phyloP scores from a whole-genome alignment of 1,140 invertebrate species.

The Leptonema lineaticorne region DNA sequence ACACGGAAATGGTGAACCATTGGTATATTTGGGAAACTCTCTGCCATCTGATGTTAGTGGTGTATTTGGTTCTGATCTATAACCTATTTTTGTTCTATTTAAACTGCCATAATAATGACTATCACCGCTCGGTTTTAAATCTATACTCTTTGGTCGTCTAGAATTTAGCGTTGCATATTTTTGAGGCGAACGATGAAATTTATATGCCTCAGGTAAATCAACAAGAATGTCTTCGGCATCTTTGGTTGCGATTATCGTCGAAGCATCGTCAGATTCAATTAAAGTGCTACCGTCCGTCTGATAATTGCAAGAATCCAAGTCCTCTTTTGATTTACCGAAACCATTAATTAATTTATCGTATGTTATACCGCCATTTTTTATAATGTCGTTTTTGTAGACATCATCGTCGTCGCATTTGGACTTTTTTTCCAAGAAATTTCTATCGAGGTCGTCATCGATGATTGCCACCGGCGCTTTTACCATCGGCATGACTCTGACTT shows the following conservation, averaged over 20 bases:
- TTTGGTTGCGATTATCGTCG: constrained; percentile 42
- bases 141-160: constrained; percentile 54
- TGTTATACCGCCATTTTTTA: constrained; percentile 47
- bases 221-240: constrained; percentile 53
- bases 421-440: constrained; percentile 43
- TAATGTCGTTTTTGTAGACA: constrained; percentile 47
- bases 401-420: too few species aligned
- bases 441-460: constrained; percentile 46
- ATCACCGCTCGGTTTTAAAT: constrained; percentile 49
- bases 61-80: constrained; percentile 56
- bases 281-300: not conserved
- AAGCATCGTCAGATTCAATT: constrained; percentile 46
- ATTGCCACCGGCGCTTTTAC: constrained; percentile 23
- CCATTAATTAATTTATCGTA: constrained; percentile 46
- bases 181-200: constrained; percentile 54
- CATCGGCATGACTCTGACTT: constrained; percentile 35
- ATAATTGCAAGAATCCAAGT: not conserved
- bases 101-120: constrained; percentile 52
- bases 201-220: constrained; percentile 54
- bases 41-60: constrained; percentile 41
- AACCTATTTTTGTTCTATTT: constrained; percentile 51
- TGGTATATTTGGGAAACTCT: constrained; percentile 8
- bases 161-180: constrained; percentile 55
- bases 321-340: not conserved
- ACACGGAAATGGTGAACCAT: constrained; percentile 19